phyloP scores from a whole-genome alignment of 2,888 invertebrate species.

The Drosophila robusta region DNA sequence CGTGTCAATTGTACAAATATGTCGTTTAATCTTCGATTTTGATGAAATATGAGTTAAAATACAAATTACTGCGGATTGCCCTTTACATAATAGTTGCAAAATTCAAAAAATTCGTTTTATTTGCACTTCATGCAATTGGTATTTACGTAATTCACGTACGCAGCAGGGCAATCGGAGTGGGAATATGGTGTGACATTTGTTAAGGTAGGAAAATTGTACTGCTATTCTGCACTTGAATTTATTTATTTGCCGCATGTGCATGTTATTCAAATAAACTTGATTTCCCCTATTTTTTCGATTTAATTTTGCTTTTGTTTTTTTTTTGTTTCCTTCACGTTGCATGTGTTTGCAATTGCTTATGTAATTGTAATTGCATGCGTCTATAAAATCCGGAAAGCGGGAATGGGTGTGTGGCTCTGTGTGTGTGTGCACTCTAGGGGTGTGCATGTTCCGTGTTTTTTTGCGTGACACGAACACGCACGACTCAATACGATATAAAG shows the following conservation, averaged over 20 bases:
- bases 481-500: too few species aligned
- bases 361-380: constrained; percentile 52
- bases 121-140: constrained; percentile 5
- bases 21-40: constrained; percentile 40
- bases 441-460: not conserved
- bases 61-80: constrained; percentile 20
- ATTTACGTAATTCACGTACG: constrained; percentile 5
- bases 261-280: constrained; percentile 33
- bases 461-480: constrained; percentile 1
- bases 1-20: constrained; percentile 40
- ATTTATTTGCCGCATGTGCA: constrained; percentile 53
- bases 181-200: constrained; percentile 26
- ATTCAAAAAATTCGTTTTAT: not conserved
- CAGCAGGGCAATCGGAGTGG: not conserved
- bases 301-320: constrained; percentile 7
- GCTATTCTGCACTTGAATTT: constrained; percentile 53
- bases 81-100: not conserved
- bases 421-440: constrained; percentile 3
- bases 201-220: constrained; percentile 14
- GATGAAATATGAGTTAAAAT: constrained; percentile 44
- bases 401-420: not conserved
- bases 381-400: constrained; percentile 26
- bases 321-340: constrained; percentile 27
- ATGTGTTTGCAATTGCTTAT: constrained; percentile 22
- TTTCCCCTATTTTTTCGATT: constrained; percentile 6